Evolutionary conservation across 1,140 invertebrate genomes (phyloP), one percentile per base, ranked within the genome.

Genomic region (Artemia franciscana): DNA sequence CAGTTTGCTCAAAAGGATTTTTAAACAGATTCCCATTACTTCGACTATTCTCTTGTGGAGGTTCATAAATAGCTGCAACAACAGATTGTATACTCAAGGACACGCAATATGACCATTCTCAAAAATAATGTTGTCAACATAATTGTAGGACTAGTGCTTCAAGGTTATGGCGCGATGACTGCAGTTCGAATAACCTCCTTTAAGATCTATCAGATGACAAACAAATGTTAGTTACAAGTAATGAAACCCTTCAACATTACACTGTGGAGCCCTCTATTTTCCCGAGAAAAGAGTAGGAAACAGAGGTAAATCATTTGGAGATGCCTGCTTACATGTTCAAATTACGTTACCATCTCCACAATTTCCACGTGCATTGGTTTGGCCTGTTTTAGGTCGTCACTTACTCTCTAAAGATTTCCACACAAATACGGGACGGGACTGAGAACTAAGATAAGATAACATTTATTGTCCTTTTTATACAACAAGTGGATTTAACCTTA

Each of bases 141-240:
- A 94, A 27, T 95, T 82, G 78, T 95, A 99, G 64, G 84, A 82
- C 75, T 88, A 86, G 70, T 89, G 80, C 76, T 92, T 95, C 4
- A 99, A 78, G 5, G 94, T 98, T 60, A 98, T 84, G 26, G 93
- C 92, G 72, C 86, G 91, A 5, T 96, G 96, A 73, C 98, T 93
- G 76, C 96, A 99, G 76, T 94, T 92, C 21, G 92, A 96, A 74
- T 96, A 99, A 67, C 99, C 96, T 64, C 93, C 95, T 74, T 86
- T 85, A 51, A 95, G 96, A 90, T 93, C 98, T 56, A 95, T 92
- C 26, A 85, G 86, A 79, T 99, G 96, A 70, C 92, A 89, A 69
- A 84, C 84, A 73, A 96, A 99, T 3, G 92, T 93, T 26, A 77
- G 69, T 76, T 92, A 91, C 66, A 98, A 90, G 69, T 84, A 84